Evolutionary conservation across 2,113 vertebrate species (phyloP), one percentile per base, ranked within the genome.

Genomic region (Glaucomys volans): DNA sequence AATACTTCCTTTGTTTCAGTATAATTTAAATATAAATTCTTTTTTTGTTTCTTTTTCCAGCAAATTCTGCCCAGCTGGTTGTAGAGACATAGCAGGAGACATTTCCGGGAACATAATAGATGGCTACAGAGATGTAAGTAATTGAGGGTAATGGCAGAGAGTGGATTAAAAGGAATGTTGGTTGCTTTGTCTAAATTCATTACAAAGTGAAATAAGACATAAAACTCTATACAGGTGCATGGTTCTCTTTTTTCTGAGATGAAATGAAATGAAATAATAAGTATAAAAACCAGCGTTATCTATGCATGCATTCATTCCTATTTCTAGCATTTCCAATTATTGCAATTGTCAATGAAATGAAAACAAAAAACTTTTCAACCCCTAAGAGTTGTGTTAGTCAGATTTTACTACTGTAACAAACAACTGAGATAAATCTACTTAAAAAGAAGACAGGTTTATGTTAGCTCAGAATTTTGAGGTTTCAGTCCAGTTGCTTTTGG

Each of bases 61-160:
- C 98, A 99, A 98, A 96, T 99, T 99, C 96, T 99, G 99, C 98
- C 99, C 99, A 57, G 99, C 99, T 98, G 99, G 99, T 95, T 99
- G 99, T 98, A 98, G 97, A 98, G 99, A 98, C 35, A 59, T 99
- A 97, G 97, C 97, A 83, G 99, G 99, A 62, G 99, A 99, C 74
- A 97, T 99, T 95, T 99, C 98, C 76, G 99, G 99, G 74, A 98
- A 99, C 94, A 62, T 99, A 44, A 97, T 97, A 76, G 98, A 99
- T 96, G 99, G 99, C 90, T 99, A 99, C 93, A 98, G 99, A 98
- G 99, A 99, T 96, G 99, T 99, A 98, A 99, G 99, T 99, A 97
- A 87, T 30, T 24, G 32, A 40, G 10, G 5, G 57, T 17, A 10
- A 80, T 32, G 67, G 94, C 0, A 57, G 67, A 72, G 20, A 40